Percentiles rank a stretch among this genome's conserved stretches.
Conservation (phyloP, 2,113 vertebrate species). For the Oryzias javanicus region DNA sequence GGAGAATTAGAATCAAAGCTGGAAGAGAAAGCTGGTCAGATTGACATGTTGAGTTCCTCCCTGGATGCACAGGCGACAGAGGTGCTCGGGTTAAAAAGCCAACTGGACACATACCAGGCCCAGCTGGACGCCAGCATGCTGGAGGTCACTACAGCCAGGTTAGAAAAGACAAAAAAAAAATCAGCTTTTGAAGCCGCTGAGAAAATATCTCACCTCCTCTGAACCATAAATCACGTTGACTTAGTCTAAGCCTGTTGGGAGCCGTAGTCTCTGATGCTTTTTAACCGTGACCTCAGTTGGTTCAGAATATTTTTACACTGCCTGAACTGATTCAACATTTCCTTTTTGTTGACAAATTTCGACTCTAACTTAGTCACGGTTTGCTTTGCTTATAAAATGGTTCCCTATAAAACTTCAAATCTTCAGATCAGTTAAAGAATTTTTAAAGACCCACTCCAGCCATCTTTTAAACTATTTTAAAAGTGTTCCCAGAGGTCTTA, state of each 20-base stretch:
- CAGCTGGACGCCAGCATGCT: slow-evolving; percentile 38
- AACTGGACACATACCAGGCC: slow-evolving; percentile 41
- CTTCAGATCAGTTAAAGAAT: no score
- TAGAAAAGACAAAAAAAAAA: background rate
- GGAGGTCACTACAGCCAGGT: slow-evolving; percentile 61
- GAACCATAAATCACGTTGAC: slow-evolving; percentile 59
- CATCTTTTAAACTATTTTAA: no score
- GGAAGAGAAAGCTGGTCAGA: slow-evolving; percentile 26
- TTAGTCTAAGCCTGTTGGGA: slow-evolving; percentile 54
- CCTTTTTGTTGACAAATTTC: slow-evolving; percentile 20
- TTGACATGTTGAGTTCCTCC: slow-evolving; percentile 20
- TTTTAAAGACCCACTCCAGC: no score
- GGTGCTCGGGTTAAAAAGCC: slow-evolving; percentile 47
- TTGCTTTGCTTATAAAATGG: slow-evolving; percentile 8
- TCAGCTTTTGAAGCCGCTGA: slow-evolving; percentile 20
- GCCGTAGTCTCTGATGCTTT: slow-evolving; percentile 30
- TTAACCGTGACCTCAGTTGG: slow-evolving; percentile 2
- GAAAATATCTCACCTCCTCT: slow-evolving; percentile 58
- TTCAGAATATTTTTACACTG: slow-evolving; percentile 11
- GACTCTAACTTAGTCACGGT: slow-evolving; percentile 15
- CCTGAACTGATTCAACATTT: slow-evolving; percentile 35
- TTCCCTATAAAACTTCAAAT: slow-evolving; percentile 22
- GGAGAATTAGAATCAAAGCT: slow-evolving; percentile 37
- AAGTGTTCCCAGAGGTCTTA: no score
- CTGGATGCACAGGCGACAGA: slow-evolving; percentile 53